Evolutionary conservation across 2,113 vertebrate genomes (phyloP).

Genomic region (Aegithalos caudatus): DNA sequence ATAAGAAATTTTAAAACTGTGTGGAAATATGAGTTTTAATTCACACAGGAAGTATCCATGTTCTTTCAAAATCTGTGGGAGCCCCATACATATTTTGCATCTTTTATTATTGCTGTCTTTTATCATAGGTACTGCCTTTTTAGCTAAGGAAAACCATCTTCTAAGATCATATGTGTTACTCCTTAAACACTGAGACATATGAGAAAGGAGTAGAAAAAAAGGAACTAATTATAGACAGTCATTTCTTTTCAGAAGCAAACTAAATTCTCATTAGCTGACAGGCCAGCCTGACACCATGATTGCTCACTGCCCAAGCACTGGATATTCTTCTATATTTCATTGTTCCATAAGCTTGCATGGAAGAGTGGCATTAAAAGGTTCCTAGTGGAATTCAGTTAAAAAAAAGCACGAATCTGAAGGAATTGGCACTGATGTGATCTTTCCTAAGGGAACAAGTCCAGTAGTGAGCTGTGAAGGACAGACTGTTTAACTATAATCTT

Average conservation of each 20-base stretch:
- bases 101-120: background rate
- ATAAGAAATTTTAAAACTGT: background rate
- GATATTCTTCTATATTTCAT: background rate
- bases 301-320: background rate
- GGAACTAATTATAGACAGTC: fast-evolving
- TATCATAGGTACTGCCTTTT: background rate
- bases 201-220: background rate
- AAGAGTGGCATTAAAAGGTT: background rate
- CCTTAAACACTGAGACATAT: background rate
- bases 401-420: background rate
- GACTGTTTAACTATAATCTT: background rate
- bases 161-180: background rate
- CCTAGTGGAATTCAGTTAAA: background rate
- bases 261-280: background rate
- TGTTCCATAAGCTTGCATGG: background rate
- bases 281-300: background rate
- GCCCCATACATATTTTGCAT: background rate
- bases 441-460: background rate
- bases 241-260: background rate
- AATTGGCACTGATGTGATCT: background rate
- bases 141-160: background rate
- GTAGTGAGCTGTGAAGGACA: background rate
- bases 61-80: background rate
- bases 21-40: background rate
- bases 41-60: background rate